A percentile compares a stretch with the other conserved stretches of the same genome.
Conservation (phyloP, 2,888 invertebrate species). For the Allygus modestus region DNA sequence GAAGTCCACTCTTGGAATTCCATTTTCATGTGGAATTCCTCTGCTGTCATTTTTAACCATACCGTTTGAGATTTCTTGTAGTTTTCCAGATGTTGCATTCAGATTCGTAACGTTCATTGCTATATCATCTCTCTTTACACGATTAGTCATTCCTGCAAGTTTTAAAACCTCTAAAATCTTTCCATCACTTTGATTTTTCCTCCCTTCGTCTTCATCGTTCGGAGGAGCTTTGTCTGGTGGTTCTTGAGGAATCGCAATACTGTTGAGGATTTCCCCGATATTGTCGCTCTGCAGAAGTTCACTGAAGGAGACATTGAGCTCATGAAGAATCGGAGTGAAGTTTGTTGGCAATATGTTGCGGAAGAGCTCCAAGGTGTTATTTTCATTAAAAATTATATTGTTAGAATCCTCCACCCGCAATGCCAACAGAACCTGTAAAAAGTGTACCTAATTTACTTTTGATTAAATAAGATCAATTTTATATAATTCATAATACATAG, state of each 20-base stretch:
- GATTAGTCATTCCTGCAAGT: background rate
- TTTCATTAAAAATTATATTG: background rate
- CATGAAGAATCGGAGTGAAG: conserved; percentile 40
- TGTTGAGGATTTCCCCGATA: conserved; percentile 42
- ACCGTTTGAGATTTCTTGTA: background rate
- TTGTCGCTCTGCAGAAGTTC: conserved; percentile 46
- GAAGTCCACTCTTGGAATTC: conserved; percentile 46
- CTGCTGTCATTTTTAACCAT: background rate
- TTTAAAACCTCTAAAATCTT: conserved; percentile 23
- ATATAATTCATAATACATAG: no score
- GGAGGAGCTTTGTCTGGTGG: conserved; percentile 1
- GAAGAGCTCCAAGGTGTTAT: conserved; percentile 36
- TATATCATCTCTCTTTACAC: background rate
- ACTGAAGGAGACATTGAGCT: conserved; percentile 39
- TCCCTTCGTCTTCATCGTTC: background rate
- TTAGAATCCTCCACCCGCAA: background rate
- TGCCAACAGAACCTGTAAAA: conserved; percentile 41
- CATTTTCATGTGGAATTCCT: conserved; percentile 43
- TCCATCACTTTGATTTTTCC: conserved; percentile 3
- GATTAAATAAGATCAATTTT: no score
- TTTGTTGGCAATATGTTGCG: conserved; percentile 23
- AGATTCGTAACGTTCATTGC: background rate
- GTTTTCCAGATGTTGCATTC: conserved; percentile 15
- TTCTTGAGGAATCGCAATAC: conserved; percentile 23
- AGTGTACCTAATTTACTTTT: background rate